Evolutionary conservation across 2,797 vertebrate species (phyloP), one percentile per base, ranked within the genome.

Genomic region (Botia almorhae): DNA sequence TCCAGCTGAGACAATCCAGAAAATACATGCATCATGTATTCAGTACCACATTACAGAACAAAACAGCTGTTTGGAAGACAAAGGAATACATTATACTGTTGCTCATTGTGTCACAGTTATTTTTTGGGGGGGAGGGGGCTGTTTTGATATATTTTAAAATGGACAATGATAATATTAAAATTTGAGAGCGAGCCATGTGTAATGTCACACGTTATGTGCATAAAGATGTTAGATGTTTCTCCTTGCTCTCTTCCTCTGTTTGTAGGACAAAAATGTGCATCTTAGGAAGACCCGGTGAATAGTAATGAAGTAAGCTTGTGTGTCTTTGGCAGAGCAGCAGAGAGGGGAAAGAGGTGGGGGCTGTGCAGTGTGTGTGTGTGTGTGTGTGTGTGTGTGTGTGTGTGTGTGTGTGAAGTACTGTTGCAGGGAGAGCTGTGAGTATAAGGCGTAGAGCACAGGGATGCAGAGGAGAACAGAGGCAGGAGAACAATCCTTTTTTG

Each of bases 301-400:
- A 94, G 92, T 93, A 94, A 94, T 94, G 93, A 94, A 93, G 88
- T 87, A 26, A 89, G 88, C 85, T 91, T 91, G 89, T 90, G 93
- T 91, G 91, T 93, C 91, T 93, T 92, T 92, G 89, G 90, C 87
- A 90, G 88, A 88, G 89, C 82, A 72, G 87, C 87, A 90, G 86
- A 85, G 85, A 83, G 50, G 85, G 77, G 83, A 84, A 80, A 55
- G 65, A 76, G 76, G 21, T 82, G 82, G 83, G 84, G 85, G 81
- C 82, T 73, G 70, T 74, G 74, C 58, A 53, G 75, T 89, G 84
- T 73, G 87, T 89, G 90, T 85, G 88, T 81, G 84, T 84, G 77
- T 82, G 81, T 39, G 39, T 39, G 73, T 71, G 82, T 81, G 73
- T 80, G 81, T 79, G 63, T 68, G 86, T 84, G 74, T 89, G 84